These are phyloP conservation scores for Parnassius orleans DNA, from an alignment of 2,888 invertebrate genomes.

Conservation along the genomic window DNA sequence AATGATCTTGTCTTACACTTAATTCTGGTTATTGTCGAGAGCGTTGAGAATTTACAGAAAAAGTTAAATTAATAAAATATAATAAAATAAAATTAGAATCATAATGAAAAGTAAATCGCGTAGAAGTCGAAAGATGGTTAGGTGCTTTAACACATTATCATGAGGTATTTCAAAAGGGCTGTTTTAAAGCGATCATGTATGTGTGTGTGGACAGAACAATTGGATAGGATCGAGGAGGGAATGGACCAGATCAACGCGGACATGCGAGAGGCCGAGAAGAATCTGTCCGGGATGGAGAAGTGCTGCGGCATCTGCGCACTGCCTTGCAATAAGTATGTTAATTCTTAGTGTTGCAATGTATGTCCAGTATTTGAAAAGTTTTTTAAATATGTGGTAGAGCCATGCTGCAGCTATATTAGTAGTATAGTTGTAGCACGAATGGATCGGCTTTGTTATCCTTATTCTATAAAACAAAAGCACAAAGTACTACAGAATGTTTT, in stretches of 20 bases:
- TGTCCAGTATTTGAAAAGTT: no score
- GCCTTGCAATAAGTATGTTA: conserved; percentile 97
- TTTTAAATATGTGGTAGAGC: no score
- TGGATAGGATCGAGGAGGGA: conserved; percentile 99
- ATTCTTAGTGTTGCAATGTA: not conserved
- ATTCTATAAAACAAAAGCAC: no score
- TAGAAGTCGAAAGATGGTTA: conserved; percentile 41
- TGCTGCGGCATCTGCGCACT: conserved; percentile 99
- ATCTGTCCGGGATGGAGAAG: conserved; percentile 99
- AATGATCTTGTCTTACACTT: conserved; percentile 69
- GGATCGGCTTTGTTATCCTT: no score
- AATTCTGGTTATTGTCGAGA: conserved; percentile 74
- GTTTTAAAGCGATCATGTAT: conserved; percentile 56
- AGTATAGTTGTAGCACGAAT: no score
- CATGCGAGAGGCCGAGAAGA: conserved; percentile 99
- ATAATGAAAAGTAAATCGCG: conserved; percentile 31
- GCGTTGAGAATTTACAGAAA: conserved; percentile 79
- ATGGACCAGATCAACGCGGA: conserved; percentile 99
- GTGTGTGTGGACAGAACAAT: conserved; percentile 91
- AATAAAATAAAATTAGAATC: conserved; percentile 32
- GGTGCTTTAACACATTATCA: conserved; percentile 57
- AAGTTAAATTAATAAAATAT: conserved; percentile 26
- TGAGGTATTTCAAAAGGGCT: conserved; percentile 41
- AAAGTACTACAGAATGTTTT: no score
- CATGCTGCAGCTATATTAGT: no score